Evolutionary conservation across 2,888 invertebrate genomes (phyloP).

Genomic region (Molanna angustata): DNA sequence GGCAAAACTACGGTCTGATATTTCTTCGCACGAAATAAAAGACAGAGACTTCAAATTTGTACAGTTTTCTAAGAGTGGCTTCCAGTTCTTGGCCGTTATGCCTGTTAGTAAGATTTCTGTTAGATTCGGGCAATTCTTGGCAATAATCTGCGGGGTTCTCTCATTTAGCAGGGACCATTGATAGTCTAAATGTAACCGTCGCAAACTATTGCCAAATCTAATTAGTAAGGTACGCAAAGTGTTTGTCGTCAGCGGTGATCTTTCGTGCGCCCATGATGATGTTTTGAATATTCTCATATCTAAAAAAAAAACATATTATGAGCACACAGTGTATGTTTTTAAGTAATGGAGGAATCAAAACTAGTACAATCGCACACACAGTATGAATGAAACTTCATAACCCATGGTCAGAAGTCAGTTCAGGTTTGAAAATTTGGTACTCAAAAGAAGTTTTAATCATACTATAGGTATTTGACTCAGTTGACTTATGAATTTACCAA

Average conservation of each 20-base stretch:
- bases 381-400: too few relatives aligned
- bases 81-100: conserved; percentile 54
- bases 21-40: conserved; percentile 48
- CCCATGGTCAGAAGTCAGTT: too few relatives aligned
- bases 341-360: background rate
- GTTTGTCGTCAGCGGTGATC: conserved; percentile 44
- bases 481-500: too few relatives aligned
- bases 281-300: conserved; percentile 18
- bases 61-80: conserved; percentile 52
- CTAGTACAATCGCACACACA: too few relatives aligned
- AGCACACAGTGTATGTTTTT: too few relatives aligned
- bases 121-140: conserved; percentile 57
- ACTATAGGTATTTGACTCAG: too few relatives aligned
- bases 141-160: conserved; percentile 54
- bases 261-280: conserved; percentile 7
- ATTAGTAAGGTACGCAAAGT: conserved; percentile 53
- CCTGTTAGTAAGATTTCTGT: conserved; percentile 51
- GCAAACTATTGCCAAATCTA: conserved; percentile 49
- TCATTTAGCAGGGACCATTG: conserved; percentile 49
- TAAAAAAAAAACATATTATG: conserved; percentile 5
- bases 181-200: conserved; percentile 52
- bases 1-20: conserved; percentile 37
- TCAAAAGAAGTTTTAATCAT: too few relatives aligned
- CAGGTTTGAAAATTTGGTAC: too few relatives aligned
- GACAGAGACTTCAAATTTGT: conserved; percentile 48